phyloP scores from a whole-genome alignment of 2,797 vertebrate species.

The Tenualosa ilisha region DNA sequence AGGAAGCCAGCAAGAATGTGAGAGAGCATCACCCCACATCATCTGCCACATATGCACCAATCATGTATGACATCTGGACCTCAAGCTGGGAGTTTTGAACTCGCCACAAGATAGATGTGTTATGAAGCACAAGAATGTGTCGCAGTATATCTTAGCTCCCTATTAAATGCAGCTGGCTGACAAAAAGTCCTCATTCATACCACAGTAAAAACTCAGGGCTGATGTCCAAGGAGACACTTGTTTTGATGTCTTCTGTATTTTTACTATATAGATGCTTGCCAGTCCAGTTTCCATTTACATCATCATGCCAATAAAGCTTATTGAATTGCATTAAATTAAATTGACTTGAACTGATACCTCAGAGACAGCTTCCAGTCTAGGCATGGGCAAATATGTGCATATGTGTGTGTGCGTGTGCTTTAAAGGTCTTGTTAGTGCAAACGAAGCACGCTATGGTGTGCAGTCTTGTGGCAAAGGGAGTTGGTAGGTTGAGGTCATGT shows the following conservation, averaged over 20 bases:
- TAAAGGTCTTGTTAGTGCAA: not conserved
- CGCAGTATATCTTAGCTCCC: constrained; percentile 14
- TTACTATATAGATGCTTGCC: no score
- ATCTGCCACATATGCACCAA: not conserved
- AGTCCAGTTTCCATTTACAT: no score
- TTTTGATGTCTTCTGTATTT: no score
- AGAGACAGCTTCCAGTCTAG: not conserved
- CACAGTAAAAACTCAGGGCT: not conserved
- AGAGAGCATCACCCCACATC: not conserved
- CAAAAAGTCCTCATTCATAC: not conserved
- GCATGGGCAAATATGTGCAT: not conserved
- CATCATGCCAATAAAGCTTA: no score
- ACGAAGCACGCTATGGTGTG: not conserved
- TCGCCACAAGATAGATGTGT: constrained; percentile 18
- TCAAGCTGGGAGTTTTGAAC: not conserved
- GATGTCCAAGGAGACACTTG: not conserved
- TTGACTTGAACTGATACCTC: not conserved
- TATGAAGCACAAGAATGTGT: not conserved
- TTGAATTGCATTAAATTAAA: no score
- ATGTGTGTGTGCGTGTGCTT: not conserved
- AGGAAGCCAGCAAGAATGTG: constrained; percentile 1
- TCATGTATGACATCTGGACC: constrained; percentile 12
- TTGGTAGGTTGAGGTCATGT: constrained; percentile 26
- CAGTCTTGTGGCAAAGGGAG: constrained; percentile 3
- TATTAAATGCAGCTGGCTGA: constrained; percentile 2